Conservation (phyloP, 2,888 invertebrate species). For the Morpho helenor region DNA sequence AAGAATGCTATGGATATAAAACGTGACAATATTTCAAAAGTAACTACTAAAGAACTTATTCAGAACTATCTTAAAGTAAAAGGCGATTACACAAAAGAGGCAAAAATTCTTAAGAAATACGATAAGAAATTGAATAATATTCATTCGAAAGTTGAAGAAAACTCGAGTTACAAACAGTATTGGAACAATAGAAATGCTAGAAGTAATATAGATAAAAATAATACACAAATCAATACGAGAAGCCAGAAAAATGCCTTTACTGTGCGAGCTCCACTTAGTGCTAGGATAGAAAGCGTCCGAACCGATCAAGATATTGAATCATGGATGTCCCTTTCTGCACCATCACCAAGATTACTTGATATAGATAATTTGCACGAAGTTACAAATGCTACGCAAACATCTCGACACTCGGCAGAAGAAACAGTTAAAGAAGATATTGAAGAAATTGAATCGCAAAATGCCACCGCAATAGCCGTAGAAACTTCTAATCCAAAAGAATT, state of each 20-base stretch:
- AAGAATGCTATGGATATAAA: constrained; percentile 43
- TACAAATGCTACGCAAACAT: constrained; percentile 9
- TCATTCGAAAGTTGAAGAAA: constrained; percentile 40
- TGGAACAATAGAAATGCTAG: constrained; percentile 56
- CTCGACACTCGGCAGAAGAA: background rate
- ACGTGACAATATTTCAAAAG: constrained; percentile 56
- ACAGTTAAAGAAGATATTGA: constrained; percentile 13
- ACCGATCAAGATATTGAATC: constrained; percentile 72
- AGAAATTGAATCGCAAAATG: constrained; percentile 18
- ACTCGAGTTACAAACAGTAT: constrained; percentile 42
- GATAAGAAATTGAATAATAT: constrained; percentile 49
- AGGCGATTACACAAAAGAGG: constrained; percentile 47
- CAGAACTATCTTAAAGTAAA: constrained; percentile 71
- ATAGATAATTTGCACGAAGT: constrained; percentile 33
- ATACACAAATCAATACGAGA: constrained; percentile 38
- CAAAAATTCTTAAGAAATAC: constrained; percentile 45
- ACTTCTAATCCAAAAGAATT: constrained; percentile 43
- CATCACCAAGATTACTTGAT: constrained; percentile 54
- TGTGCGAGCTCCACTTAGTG: constrained; percentile 51
- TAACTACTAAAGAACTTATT: constrained; percentile 67
- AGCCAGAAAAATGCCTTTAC: constrained; percentile 52
- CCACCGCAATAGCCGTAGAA: constrained; percentile 30
- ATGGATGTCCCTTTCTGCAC: constrained; percentile 70
- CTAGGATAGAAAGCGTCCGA: constrained; percentile 62
- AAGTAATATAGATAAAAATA: constrained; percentile 34